Evolutionary conservation across 2,113 vertebrate species (phyloP).

Genomic region (Dolichallabes microphthalmus): DNA sequence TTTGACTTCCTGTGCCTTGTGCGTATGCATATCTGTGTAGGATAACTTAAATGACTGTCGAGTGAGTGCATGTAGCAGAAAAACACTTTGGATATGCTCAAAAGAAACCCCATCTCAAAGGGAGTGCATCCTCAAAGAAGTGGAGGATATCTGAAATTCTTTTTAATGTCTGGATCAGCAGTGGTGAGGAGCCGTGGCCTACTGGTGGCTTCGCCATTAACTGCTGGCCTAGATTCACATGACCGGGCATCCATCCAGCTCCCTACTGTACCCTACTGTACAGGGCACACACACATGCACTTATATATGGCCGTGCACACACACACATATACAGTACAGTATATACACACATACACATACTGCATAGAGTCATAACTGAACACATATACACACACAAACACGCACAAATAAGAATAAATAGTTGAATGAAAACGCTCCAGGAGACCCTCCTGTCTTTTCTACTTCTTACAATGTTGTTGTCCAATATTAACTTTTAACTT

Average conservation of each 20-base stretch:
- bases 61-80: constrained; percentile 53
- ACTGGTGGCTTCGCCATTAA: constrained; percentile 58
- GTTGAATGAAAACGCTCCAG: background rate
- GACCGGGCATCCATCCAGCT: constrained; percentile 38
- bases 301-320: background rate
- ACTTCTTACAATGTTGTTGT: background rate
- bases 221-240: constrained; percentile 58
- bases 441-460: background rate
- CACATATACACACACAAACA: too few species aligned
- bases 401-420: too few species aligned
- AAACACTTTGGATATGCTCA: constrained; percentile 66
- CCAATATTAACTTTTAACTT: constrained; percentile 1
- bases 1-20: constrained; percentile 9
- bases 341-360: background rate
- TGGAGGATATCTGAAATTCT: constrained; percentile 62
- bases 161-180: constrained; percentile 64
- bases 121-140: constrained; percentile 64
- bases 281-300: background rate
- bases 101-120: constrained; percentile 62
- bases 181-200: constrained; percentile 45
- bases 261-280: constrained; percentile 7
- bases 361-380: background rate
- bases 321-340: too few species aligned
- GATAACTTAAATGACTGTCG: constrained; percentile 58
- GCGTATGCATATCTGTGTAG: constrained; percentile 45